Evolutionary conservation across 2,888 invertebrate genomes (phyloP).

Genomic region (Drosophila prolongata): DNA sequence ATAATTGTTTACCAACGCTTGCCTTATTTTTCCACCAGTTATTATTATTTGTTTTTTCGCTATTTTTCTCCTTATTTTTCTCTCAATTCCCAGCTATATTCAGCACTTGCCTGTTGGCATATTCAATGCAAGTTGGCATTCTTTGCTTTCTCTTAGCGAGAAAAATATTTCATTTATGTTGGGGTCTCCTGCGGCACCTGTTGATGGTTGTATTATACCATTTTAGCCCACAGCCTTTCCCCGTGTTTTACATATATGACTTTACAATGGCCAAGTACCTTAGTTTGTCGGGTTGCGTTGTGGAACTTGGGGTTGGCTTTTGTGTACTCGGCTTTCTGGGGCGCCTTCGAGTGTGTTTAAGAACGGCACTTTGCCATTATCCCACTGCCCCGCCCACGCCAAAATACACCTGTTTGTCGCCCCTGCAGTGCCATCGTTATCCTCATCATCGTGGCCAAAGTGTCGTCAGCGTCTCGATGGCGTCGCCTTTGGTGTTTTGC

Average conservation of each 20-base stretch:
- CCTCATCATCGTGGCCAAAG: constrained; percentile 54
- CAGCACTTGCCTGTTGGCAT: constrained; percentile 31
- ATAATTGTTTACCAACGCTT: not conserved
- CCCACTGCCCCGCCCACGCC: constrained; percentile 31
- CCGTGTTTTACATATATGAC: constrained; percentile 1
- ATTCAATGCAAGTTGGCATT: constrained; percentile 32
- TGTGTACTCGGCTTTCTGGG: constrained; percentile 56
- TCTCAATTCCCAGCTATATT: constrained; percentile 32
- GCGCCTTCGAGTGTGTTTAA: constrained; percentile 72
- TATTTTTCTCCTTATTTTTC: not conserved
- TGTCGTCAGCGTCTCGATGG: constrained; percentile 72
- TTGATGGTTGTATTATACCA: constrained; percentile 23
- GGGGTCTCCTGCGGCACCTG: constrained; percentile 50
- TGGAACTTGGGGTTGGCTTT: constrained; percentile 31
- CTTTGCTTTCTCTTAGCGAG: constrained; percentile 1
- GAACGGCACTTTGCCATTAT: constrained; percentile 73
- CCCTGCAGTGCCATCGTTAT: constrained; percentile 31
- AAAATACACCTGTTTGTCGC: constrained; percentile 14
- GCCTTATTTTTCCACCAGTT: not conserved
- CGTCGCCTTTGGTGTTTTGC: constrained; percentile 40
- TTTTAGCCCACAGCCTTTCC: not conserved
- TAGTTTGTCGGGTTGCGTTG: constrained; percentile 26
- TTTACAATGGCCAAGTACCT: constrained; percentile 34
- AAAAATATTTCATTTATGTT: constrained; percentile 59
- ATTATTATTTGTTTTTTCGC: not conserved